Conservation (phyloP, 37 sponge, comb jelly and placozoan genomes). For the Aphrocallistes beatrix region DNA sequence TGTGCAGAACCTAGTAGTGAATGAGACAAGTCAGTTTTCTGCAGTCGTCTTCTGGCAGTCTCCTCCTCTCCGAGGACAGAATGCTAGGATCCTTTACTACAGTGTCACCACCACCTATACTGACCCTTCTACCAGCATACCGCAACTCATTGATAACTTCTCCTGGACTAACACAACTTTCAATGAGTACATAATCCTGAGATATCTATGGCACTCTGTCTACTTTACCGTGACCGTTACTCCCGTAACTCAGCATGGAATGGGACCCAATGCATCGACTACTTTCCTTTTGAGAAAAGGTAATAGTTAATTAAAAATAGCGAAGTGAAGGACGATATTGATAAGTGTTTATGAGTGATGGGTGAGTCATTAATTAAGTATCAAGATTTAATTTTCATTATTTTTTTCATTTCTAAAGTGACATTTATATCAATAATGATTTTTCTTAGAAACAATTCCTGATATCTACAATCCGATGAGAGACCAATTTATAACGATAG, state of each 20-base stretch:
- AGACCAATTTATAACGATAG: background rate
- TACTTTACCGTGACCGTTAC: background rate
- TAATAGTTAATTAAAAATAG: too few species aligned
- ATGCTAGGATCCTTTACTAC: background rate
- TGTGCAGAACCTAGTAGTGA: background rate
- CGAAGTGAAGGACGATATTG: too few species aligned
- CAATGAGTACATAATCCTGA: background rate
- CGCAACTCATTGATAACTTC: constrained; percentile 1
- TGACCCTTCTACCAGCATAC: background rate
- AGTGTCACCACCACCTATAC: background rate
- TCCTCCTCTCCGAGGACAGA: background rate
- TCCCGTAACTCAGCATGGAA: background rate
- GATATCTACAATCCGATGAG: background rate
- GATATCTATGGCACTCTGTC: background rate
- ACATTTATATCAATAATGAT: too few species aligned
- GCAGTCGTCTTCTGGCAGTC: background rate
- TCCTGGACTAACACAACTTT: background rate
- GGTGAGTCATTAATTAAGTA: too few species aligned
- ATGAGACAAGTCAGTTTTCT: background rate
- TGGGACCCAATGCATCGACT: background rate
- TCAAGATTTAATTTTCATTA: background rate
- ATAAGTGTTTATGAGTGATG: too few species aligned
- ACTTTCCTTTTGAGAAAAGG: background rate
- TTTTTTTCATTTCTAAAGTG: background rate
- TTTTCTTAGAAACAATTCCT: background rate